Evolutionary conservation across 2,797 vertebrate species (phyloP).

Genomic region (Crenuchus spilurus): DNA sequence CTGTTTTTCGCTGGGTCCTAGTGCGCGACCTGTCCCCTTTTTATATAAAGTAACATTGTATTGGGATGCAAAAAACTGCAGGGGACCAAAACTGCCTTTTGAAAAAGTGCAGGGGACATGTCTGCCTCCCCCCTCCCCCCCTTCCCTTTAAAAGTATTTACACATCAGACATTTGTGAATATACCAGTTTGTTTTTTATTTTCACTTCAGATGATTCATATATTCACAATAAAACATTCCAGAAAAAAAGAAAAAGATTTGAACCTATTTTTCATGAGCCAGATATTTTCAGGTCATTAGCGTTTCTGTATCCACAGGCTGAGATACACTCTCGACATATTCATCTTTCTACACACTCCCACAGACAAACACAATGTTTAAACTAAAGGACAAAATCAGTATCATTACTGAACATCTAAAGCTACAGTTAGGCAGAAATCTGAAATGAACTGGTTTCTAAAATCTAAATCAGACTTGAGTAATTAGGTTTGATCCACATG

Average conservation of each 20-base stretch:
- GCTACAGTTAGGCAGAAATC: background rate
- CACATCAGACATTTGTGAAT: background rate
- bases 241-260: background rate
- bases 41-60: no score
- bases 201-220: background rate
- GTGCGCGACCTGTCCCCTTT: no score
- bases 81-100: no score
- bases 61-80: no score
- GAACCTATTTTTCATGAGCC: background rate
- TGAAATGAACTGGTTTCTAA: background rate
- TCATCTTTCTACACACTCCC: background rate
- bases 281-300: background rate
- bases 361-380: background rate
- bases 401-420: background rate
- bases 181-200: slow-evolving; percentile 2
- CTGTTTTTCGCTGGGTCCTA: no score
- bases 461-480: background rate
- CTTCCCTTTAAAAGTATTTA: no score
- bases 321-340: background rate
- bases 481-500: background rate
- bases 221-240: slow-evolving; percentile 12
- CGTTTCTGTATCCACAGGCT: background rate
- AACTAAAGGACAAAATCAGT: background rate
- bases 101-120: no score
- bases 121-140: no score